These are phyloP conservation scores for Platycheirus rosarum DNA, from an alignment of 2,888 invertebrate genomes.

Conservation along the genomic window DNA sequence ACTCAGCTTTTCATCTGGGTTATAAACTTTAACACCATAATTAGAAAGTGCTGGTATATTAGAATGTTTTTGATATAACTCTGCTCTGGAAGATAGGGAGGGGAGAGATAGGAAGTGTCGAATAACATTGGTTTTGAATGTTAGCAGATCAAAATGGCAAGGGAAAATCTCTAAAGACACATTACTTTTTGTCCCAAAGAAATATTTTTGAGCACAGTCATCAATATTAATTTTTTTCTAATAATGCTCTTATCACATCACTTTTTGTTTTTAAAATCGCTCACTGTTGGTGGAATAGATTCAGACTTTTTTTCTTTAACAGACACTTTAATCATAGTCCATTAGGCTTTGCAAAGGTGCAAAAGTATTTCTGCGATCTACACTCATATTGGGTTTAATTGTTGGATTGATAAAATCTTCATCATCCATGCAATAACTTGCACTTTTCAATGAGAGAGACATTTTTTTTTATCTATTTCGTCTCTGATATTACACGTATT, in stretches of 20 bases:
- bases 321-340: conserved; percentile 8
- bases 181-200: conserved; percentile 28
- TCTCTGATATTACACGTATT: conserved; percentile 19
- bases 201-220: conserved; percentile 17
- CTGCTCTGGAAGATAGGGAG: no score
- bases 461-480: conserved; percentile 4
- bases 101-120: no score
- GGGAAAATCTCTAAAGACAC: no score
- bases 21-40: no score
- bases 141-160: no score
- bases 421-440: conserved; percentile 11
- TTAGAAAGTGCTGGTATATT: no score
- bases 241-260: conserved; percentile 7
- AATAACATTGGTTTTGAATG: no score
- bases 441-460: conserved; percentile 22
- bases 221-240: conserved; percentile 7
- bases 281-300: conserved; percentile 8
- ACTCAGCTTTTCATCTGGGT: no score
- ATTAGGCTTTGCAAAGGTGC: conserved; percentile 6
- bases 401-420: conserved; percentile 13
- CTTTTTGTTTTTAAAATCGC: conserved; percentile 24
- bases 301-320: conserved; percentile 3
- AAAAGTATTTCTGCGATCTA: conserved; percentile 21
- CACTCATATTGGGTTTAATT: not conserved
- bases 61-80: no score